phyloP scores from a whole-genome alignment of 2,888 invertebrate species.

The Pterostichus niger region DNA sequence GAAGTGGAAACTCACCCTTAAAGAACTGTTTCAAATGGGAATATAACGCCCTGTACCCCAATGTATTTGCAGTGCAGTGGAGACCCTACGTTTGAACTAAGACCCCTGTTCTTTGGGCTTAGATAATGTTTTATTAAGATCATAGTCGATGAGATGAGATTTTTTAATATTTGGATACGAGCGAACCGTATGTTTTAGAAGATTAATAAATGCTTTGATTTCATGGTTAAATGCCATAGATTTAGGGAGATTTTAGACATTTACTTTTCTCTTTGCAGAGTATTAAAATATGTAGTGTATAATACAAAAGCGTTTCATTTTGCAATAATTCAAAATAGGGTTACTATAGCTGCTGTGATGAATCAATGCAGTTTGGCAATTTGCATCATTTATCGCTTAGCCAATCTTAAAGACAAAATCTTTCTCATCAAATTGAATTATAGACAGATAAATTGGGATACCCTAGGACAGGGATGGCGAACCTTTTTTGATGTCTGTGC shows the following conservation, averaged over 20 bases:
- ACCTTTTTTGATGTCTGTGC: no score
- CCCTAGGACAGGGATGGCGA: no score
- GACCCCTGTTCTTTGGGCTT: constrained; percentile 28
- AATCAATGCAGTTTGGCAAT: no score
- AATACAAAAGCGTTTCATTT: no score
- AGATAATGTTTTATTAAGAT: constrained; percentile 46
- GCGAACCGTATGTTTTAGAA: constrained; percentile 33
- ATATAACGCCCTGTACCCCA: constrained; percentile 15
- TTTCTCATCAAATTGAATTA: no score
- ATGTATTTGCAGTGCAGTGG: constrained; percentile 7
- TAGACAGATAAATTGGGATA: no score
- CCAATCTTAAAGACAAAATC: no score
- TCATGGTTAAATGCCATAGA: constrained; percentile 27
- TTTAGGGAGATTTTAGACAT: not conserved
- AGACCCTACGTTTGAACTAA: constrained; percentile 43
- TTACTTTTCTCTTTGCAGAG: constrained; percentile 28
- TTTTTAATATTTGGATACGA: constrained; percentile 31
- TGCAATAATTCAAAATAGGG: no score
- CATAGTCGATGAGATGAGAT: constrained; percentile 47
- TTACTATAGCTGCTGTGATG: no score
- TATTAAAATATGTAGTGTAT: no score
- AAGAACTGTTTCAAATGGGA: constrained; percentile 49
- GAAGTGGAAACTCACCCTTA: no score
- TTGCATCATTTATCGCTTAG: no score
- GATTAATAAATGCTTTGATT: constrained; percentile 50